Percentiles rank a stretch among this genome's conserved stretches.
These are phyloP conservation scores for Acanthiza pusilla DNA, from an alignment of 2,797 vertebrate species.

Conservation along the genomic window DNA sequence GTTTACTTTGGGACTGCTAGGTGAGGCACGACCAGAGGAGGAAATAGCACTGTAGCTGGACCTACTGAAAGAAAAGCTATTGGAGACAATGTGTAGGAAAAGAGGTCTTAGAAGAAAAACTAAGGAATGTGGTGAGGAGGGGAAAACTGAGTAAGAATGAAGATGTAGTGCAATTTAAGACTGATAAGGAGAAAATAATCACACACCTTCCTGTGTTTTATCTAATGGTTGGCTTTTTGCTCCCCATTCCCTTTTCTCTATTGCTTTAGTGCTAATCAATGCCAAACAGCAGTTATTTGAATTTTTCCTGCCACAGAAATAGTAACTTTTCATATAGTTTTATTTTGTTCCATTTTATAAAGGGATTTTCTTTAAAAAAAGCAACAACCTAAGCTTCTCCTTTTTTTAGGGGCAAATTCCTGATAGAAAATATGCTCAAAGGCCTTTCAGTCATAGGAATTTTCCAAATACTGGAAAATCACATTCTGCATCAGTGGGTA, in stretches of 20 bases:
- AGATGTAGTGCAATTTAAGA: neutral
- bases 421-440: neutral
- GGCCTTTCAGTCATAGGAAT: neutral
- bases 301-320: neutral
- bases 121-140: neutral
- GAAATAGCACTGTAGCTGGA: neutral
- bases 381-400: rapidly evolving
- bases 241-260: neutral
- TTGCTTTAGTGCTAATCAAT: neutral
- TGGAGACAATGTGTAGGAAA: neutral
- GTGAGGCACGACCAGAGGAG: neutral
- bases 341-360: neutral
- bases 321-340: neutral
- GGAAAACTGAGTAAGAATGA: neutral
- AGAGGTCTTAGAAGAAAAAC: neutral
- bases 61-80: neutral
- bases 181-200: neutral
- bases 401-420: neutral
- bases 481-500: neutral
- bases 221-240: neutral
- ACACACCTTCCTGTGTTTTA: neutral
- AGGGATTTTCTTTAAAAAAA: neutral
- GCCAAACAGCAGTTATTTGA: neutral
- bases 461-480: neutral
- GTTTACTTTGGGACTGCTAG: neutral